These are phyloP conservation scores for Picus viridis DNA, from an alignment of 2,797 vertebrate genomes.

Conservation along the genomic window DNA sequence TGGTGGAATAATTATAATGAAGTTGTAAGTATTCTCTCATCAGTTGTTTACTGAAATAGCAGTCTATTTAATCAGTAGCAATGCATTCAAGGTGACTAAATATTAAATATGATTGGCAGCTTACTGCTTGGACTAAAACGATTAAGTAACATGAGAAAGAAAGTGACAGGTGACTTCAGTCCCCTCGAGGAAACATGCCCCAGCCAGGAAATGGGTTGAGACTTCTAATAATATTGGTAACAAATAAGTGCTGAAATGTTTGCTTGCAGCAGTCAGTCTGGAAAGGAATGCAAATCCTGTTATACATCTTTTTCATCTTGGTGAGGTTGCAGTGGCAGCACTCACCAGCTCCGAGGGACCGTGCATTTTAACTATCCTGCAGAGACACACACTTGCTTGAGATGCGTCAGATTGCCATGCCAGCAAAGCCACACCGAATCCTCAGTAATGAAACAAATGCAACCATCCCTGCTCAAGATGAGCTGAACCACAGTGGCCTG, in stretches of 20 bases:
- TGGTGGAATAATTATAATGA: conserved; percentile 76
- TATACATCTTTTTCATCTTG: conserved; percentile 81
- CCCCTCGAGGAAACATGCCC: conserved; percentile 76
- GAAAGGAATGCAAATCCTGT: conserved; percentile 84
- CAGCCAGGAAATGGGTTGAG: conserved; percentile 74
- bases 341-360: conserved; percentile 59
- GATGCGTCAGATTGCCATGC: neutral
- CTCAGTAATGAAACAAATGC: neutral
- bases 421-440: neutral
- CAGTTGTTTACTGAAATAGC: conserved; percentile 78
- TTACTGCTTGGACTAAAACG: conserved; percentile 81
- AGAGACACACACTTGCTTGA: neutral
- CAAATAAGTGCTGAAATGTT: conserved; percentile 77
- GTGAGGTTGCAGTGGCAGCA: conserved; percentile 68
- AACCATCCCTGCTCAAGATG: fast-evolving
- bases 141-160: conserved; percentile 82
- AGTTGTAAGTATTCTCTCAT: conserved; percentile 79
- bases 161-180: conserved; percentile 80
- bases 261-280: conserved; percentile 78
- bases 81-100: conserved; percentile 81
- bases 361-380: conserved; percentile 43
- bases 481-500: fast-evolving
- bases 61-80: conserved; percentile 75
- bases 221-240: conserved; percentile 78
- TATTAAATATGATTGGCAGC: conserved; percentile 78